Percentiles rank a stretch among this genome's conserved stretches.
phyloP scores from a whole-genome alignment of 2,113 vertebrate species.

The Guaruba guarouba region DNA sequence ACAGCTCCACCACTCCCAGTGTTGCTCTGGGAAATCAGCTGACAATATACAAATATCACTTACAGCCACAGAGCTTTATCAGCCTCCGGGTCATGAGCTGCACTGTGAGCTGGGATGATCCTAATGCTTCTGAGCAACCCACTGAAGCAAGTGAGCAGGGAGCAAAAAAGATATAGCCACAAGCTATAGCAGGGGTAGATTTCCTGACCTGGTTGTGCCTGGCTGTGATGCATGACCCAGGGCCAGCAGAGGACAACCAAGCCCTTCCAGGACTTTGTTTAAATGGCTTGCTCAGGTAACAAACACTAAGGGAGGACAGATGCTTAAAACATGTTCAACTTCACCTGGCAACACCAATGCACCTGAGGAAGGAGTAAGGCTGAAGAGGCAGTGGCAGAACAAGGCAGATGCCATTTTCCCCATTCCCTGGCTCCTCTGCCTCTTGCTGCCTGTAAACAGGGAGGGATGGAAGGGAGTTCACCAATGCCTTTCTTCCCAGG shows the following conservation, averaged over 20 bases:
- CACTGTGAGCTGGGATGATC: slow-evolving; percentile 3
- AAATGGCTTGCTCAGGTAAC: not conserved
- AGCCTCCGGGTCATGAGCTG: not conserved
- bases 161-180: not conserved
- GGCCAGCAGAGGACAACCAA: not conserved
- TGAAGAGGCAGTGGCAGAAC: not conserved
- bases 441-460: not conserved
- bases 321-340: not conserved
- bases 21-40: not conserved
- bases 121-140: not conserved
- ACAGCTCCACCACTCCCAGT: not conserved
- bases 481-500: not conserved
- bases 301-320: not conserved
- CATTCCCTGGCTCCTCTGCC: not conserved
- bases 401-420: not conserved
- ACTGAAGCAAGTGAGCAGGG: slow-evolving; percentile 11
- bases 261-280: not conserved
- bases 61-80: not conserved
- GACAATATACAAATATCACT: not conserved
- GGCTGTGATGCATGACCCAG: not conserved
- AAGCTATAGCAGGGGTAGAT: not conserved
- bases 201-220: not conserved
- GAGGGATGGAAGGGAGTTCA: not conserved
- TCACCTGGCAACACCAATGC: not conserved
- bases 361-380: not conserved